These are phyloP conservation scores for Acronicta psi DNA, from an alignment of 2,888 invertebrate species.

Conservation along the genomic window DNA sequence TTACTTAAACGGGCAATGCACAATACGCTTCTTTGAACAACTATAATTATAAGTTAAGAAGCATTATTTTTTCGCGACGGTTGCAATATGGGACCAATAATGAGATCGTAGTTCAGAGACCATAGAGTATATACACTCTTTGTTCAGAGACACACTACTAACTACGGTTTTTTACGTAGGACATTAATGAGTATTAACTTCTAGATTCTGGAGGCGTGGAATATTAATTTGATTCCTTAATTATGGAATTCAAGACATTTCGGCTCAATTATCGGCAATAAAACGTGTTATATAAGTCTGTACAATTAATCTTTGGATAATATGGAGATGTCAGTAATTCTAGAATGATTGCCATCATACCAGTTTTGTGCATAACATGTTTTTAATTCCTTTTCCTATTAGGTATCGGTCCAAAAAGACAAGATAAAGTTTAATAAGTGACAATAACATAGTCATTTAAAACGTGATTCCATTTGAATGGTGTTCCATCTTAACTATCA, in stretches of 20 bases:
- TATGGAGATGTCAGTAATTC: constrained; percentile 10
- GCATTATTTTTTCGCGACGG: no score
- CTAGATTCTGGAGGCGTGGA: constrained; percentile 24
- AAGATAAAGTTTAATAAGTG: no score
- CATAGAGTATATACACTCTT: no score
- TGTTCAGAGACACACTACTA: constrained; percentile 5
- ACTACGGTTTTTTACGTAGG: constrained; percentile 23
- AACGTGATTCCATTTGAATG: no score
- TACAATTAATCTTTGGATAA: constrained; percentile 5
- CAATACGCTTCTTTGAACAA: constrained; percentile 27
- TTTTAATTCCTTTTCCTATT: constrained; percentile 4
- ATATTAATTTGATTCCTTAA: constrained; percentile 22
- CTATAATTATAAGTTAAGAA: no score
- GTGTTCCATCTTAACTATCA: no score
- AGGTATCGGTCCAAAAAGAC: no score
- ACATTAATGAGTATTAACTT: constrained; percentile 12
- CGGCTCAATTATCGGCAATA: constrained; percentile 20
- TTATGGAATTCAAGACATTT: constrained; percentile 16
- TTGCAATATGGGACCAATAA: no score
- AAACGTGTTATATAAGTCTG: constrained; percentile 10
- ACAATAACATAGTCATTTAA: no score
- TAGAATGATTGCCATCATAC: constrained; percentile 19
- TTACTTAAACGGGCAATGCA: constrained; percentile 2
- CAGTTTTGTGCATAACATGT: constrained; percentile 19
- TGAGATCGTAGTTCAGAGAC: no score